These are phyloP conservation scores for Dascillus cervinus DNA, from an alignment of 2,888 invertebrate species.

Conservation along the genomic window DNA sequence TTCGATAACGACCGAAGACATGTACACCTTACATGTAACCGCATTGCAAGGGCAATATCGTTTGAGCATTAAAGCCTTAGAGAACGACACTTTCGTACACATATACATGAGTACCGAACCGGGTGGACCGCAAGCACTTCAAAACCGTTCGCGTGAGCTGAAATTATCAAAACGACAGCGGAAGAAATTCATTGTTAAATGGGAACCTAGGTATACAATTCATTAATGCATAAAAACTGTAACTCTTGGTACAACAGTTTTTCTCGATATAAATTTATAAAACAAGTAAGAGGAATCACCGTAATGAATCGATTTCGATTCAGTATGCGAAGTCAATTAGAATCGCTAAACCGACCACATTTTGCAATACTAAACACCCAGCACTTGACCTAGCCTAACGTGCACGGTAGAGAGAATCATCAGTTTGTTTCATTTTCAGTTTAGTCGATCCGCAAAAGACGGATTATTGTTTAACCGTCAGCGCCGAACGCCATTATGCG, in stretches of 20 bases:
- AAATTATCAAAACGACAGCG: conserved; percentile 29
- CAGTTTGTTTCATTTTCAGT: conserved; percentile 28
- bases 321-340: conserved; percentile 23
- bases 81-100: conserved; percentile 29
- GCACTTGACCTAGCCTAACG: too few relatives aligned
- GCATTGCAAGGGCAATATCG: conserved; percentile 19
- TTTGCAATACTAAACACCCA: conserved; percentile 16
- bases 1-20: conserved; percentile 12
- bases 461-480: conserved; percentile 48
- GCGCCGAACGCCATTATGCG: conserved; percentile 39
- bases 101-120: conserved; percentile 37
- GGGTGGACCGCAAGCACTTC: conserved; percentile 34
- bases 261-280: conserved; percentile 7
- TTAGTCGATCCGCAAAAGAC: conserved; percentile 45
- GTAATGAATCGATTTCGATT: conserved; percentile 25
- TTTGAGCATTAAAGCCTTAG: conserved; percentile 22
- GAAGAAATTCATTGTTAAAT: conserved; percentile 31
- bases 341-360: conserved; percentile 20
- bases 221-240: conserved; percentile 5
- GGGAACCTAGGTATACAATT: conserved; percentile 35
- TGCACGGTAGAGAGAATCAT: too few relatives aligned
- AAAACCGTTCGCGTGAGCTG: conserved; percentile 23
- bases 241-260: too few relatives aligned
- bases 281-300: conserved; percentile 13
- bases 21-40: conserved; percentile 20